Evolutionary conservation across 2,113 vertebrate species (phyloP), one percentile per base, ranked within the genome.

Genomic region (Asarcornis scutulata): DNA sequence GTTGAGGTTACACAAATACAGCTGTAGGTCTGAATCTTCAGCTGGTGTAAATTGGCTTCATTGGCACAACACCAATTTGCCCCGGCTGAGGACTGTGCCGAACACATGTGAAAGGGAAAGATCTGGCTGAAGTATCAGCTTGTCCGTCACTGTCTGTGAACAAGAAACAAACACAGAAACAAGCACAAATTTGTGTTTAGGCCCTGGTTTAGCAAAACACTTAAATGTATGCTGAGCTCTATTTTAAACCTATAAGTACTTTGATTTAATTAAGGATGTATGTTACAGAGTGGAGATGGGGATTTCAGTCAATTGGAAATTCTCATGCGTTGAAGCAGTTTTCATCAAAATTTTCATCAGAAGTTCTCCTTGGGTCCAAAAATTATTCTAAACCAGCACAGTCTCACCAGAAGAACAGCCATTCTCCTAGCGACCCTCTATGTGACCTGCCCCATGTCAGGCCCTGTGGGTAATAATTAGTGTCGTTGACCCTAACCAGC

Each of bases 1-100:
- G 8, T 16, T 58, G 74, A 92, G 86, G 73, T 94, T 88, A 91
- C 71, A 92, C 80, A 96, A 94, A 90, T 93, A 84, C 92, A 97
- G 88, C 95, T 92, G 93, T 85, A 58, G 88, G 83, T 86, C 92
- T 95, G 94, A 93, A 85, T 82, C 91, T 82, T 95, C 83, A 93
- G 83, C 74, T 95, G 83, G 88, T 96, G 83, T 74, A 94, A 95
- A 96, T 38, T 91, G 83, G 77, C 77, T 64, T 82, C 0, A 3
- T n/a, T 96, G 96, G 91, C 96, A 92, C 0, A 0, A 50, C 66
- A 86, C 74, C 91, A 94, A 8, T 79, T 66, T 59, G 60, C 53
- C 48, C 86, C 86, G 88, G 77, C 80, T 53, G 0, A 44, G 83
- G 75, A 76, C 56, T 0, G 0, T 0, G 0, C 80, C 0, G 3